These are phyloP conservation scores for Myotis vivesi DNA, from an alignment of 2,797 vertebrate species.

Conservation along the genomic window DNA sequence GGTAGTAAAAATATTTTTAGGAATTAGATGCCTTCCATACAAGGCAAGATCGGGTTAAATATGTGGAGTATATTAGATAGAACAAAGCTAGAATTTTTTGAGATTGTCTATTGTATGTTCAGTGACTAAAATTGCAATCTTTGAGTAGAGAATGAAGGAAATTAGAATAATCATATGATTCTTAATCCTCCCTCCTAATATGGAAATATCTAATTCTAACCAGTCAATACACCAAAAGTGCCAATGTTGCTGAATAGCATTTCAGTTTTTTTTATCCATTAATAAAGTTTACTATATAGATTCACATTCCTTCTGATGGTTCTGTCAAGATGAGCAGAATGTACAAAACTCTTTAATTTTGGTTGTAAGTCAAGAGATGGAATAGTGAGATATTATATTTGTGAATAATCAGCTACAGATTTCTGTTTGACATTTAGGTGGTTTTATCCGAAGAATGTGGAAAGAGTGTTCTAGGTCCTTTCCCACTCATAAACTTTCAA, in stretches of 20 bases:
- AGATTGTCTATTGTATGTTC: neutral
- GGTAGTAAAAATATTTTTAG: constrained; percentile 45
- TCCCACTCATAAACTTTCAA: constrained; percentile 66
- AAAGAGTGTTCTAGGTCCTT: constrained; percentile 63
- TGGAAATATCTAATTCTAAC: neutral
- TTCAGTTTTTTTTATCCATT: neutral
- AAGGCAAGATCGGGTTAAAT: neutral
- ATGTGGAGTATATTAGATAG: neutral
- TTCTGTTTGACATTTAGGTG: constrained; percentile 49
- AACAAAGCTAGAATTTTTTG: neutral
- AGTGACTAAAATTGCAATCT: neutral
- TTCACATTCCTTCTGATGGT: neutral
- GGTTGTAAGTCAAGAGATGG: neutral
- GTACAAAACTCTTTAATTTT: neutral
- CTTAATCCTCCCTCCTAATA: neutral
- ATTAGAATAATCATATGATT: neutral
- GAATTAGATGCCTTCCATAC: neutral
- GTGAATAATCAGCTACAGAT: constrained; percentile 60
- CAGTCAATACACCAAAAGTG: neutral
- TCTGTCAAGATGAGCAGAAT: neutral
- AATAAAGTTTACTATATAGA: neutral
- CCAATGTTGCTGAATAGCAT: neutral
- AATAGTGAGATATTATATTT: constrained; percentile 3
- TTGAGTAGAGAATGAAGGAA: neutral
- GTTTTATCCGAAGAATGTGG: constrained; percentile 51